Percentiles rank a stretch among this genome's conserved stretches.
Conservation (phyloP, 2,797 vertebrate genomes). For the Lacerta bilineata region DNA sequence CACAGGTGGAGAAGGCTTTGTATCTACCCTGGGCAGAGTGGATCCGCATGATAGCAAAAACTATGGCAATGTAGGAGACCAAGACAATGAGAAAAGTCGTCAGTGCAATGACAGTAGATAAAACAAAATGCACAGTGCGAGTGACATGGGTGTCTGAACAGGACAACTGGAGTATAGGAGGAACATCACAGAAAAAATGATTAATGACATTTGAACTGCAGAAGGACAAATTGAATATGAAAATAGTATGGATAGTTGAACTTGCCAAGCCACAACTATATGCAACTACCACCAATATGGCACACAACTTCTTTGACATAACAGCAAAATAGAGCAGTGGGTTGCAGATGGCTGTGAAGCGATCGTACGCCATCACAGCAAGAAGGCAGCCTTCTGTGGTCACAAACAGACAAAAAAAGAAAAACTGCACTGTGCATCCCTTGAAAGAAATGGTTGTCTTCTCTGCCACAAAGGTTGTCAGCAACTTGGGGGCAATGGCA, state of each 20-base stretch:
- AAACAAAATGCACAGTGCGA: not conserved
- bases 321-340: not conserved
- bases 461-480: not conserved
- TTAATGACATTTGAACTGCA: slow-evolving; percentile 9
- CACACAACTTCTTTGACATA: not conserved
- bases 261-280: not conserved
- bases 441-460: not conserved
- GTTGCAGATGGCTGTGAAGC: not conserved
- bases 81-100: not conserved
- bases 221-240: slow-evolving; percentile 7
- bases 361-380: not conserved
- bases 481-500: not conserved
- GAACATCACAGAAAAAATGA: slow-evolving; percentile 21
- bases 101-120: not conserved
- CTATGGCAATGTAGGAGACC: slow-evolving; percentile 31
- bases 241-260: not conserved
- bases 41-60: slow-evolving; percentile 22
- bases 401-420: not conserved
- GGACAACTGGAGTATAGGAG: not conserved
- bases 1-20: not conserved
- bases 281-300: not conserved
- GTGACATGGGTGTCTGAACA: not conserved
- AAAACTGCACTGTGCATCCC: not conserved
- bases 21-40: not conserved
- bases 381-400: not conserved